Conservation (phyloP, 2,113 vertebrate species). For the Halcyon malimbica region DNA sequence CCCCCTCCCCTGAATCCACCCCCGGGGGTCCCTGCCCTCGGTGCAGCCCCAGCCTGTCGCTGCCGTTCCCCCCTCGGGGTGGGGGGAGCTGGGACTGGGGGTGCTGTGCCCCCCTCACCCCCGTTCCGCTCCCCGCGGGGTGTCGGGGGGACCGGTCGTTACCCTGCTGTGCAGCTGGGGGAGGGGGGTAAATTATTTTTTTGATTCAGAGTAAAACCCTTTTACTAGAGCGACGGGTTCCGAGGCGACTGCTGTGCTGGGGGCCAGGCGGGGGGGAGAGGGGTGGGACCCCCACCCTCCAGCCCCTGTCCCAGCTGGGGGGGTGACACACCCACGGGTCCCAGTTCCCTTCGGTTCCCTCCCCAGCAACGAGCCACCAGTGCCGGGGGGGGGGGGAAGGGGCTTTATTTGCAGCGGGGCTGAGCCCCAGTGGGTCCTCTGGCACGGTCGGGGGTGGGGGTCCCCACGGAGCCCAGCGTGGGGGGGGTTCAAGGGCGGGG, state of each 20-base stretch:
- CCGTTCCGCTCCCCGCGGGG: neutral
- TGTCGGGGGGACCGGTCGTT: neutral
- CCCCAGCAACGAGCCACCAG: neutral
- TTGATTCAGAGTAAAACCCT: constrained; percentile 5
- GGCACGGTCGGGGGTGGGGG: too few species aligned
- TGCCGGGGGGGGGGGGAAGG: neutral
- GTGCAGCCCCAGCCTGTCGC: neutral
- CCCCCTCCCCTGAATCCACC: neutral
- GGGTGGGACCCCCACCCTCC: neutral
- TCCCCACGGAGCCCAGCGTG: too few species aligned
- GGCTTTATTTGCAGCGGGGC: neutral
- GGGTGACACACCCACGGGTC: too few species aligned
- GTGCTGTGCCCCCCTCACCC: neutral
- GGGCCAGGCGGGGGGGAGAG: neutral
- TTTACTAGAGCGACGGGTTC: neutral
- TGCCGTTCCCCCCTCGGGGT: too few species aligned
- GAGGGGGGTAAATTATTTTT: neutral
- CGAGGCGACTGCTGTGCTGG: neutral
- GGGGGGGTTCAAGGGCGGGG: neutral
- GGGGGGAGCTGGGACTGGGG: accelerated
- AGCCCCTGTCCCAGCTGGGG: too few species aligned
- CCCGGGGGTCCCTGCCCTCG: neutral
- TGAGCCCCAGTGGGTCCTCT: neutral
- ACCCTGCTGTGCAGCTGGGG: neutral
- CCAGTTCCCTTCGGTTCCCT: neutral